phyloP scores from a whole-genome alignment of 2,113 vertebrate species.

The Albula glossodonta region DNA sequence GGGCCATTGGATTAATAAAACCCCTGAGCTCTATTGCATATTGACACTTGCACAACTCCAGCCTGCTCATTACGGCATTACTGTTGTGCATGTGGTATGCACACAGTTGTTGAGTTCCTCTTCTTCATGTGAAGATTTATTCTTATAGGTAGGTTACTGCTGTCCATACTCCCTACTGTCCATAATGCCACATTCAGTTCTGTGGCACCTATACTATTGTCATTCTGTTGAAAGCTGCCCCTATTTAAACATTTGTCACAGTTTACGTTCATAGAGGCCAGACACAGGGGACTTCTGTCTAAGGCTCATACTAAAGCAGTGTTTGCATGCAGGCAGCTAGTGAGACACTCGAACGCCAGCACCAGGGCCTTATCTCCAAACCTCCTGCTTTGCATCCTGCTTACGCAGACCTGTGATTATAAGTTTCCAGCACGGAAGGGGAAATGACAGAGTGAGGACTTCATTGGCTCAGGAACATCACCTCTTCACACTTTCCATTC shows the following conservation, averaged over 20 bases:
- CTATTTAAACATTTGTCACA: neutral
- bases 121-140: neutral
- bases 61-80: neutral
- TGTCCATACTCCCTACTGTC: neutral
- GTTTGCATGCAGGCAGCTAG: conserved; percentile 17
- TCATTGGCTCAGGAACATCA: neutral
- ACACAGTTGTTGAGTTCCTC: neutral
- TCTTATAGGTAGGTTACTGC: neutral
- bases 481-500: neutral
- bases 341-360: conserved; percentile 7
- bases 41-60: neutral
- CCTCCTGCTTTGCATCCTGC: conserved; percentile 13
- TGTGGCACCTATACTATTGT: neutral
- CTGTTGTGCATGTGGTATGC: neutral
- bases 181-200: neutral
- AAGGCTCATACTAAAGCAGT: neutral
- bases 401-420: neutral
- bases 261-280: neutral
- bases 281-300: neutral
- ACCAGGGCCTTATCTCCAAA: conserved; percentile 21
- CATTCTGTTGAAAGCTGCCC: neutral
- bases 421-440: neutral
- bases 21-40: neutral
- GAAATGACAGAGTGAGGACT: conserved; percentile 14
- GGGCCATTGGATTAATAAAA: neutral